Evolutionary conservation across 37 sponge, comb jelly and placozoan genomes (phyloP), one percentile per base, ranked within the genome.

Genomic region (Corticium candelabrum): DNA sequence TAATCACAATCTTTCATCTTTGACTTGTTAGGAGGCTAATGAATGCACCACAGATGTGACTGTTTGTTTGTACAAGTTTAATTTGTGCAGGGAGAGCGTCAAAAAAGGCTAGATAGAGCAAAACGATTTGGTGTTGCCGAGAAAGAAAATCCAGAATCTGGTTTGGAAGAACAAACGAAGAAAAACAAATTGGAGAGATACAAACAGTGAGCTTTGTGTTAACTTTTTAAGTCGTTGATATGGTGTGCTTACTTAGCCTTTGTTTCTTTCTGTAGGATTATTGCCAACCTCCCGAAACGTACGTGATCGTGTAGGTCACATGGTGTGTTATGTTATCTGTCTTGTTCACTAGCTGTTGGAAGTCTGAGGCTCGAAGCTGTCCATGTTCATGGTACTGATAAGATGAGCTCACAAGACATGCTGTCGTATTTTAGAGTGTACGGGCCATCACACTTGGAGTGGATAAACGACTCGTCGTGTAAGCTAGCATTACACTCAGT

Each of bases 391-490:
- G 92, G 92, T 1, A 82, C 85, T 4, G 88, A 91, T 67, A 86
- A 91, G 1, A 82, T 91, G 85, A 78, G 84, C 39, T 87, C 85
- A 11, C 40, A 74, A 11, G 92, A 91, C 78, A 79, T 91, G 21
- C 40, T 85, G 27, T 67, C 74, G 0, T 82, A 79, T 68, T 91
- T 91, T 78, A 21, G 43, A 34, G 84, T 70, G 2, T 91, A 82
- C 50, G 77, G 85, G 34, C 87, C 87, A 3, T 78, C 41, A n/a
- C 75, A 77, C 40, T 37, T 91, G 1, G 92, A 91, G 34, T 91
- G 92, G 92, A 77, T 91, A 30, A 73, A 91, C 74, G 92, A 91
- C 74, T 67, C 74, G 32, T 82, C 83, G 68, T 91, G 92, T 91
- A 73, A 90, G 87, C 39, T 36, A 4, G 37, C 67, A 4, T 79